Base-by-base conservation (phyloP, 1,140 invertebrate species). In the Oreohelix idahoensis region DNA sequence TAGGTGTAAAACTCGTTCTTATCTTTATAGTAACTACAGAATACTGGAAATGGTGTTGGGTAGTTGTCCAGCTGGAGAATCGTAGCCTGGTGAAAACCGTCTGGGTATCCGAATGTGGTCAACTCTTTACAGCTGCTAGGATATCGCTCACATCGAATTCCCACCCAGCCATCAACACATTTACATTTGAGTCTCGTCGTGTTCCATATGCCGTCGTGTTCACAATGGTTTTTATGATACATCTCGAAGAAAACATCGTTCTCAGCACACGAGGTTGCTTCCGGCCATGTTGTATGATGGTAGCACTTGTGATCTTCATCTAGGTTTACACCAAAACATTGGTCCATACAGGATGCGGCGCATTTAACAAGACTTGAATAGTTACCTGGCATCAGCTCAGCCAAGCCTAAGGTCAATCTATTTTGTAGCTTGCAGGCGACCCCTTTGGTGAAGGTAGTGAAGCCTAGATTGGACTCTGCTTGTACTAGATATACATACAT, bases 91-190 rank as follows among this genome's bases (percentile, higher is more conserved):
- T 76, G 45, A n/a, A 1, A 1, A 5, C 1, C 45, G 17, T 45
- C 29, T n/a, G 10, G 26, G 45, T 76, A 76, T n/a, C 74, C 74
- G 74, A 29, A 76, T 1, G 5, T 4, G 32, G 45, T n/a, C 74
- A 76, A 4, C 29, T 76, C 74, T 45, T 51, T 49, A 36, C 74
- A 76, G 23, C 20, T 45, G 1, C n/a, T 17, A 35, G 74, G 39
- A 45, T 32, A 51, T 49, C 74, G 8, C 29, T 76, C 42, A 76
- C 74, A 76, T 1, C 20, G 26, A n/a, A 2, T 10, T 23, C 74
- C 74, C 8, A 76, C 74, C 29, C 38, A 76, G 17, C 74, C 74
- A 49, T 49, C 74, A 35, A 45, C 2, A 51, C 74, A 76, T 29
- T 76, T 39, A 35, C 74, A 76, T 13, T 42, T 76, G n/a, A 8